Base-by-base conservation (phyloP, 2,888 invertebrate genomes). In the Sipha maydis region DNA sequence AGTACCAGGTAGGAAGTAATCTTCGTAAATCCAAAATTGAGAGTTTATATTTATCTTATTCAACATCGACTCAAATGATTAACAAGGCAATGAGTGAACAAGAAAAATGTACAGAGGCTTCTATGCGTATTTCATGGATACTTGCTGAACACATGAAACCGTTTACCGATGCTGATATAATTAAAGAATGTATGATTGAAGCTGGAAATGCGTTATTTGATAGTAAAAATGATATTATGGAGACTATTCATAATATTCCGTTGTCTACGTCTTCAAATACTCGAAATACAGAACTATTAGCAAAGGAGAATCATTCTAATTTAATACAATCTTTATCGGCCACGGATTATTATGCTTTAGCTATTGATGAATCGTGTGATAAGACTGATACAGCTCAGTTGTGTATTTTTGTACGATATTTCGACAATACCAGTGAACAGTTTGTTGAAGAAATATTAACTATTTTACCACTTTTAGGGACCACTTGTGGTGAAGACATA, bases 21-120 rank as follows among this genome's bases (percentile, higher is more conserved):
- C 73, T 83, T 73, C 83, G 83, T 83, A 83, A 83, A 83, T 83
- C 83, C 73, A 83, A 75, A 83, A 83, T 83, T 83, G 83, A 83
- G 56, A 83, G 73, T 83, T 83, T 75, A 83, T 83, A 56, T 83
- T 83, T 83, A 83, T 73, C 83, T 83, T 83, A 83, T 83, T 73
- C 71, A 54, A 83, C 54, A 83, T 83, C 83, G 19, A 83, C 83
- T 83, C 83, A 73, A 83, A 83, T 83, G 56, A 83, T 56, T 83
- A 83, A 83, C 83, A 75, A 83, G 56, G 83, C 73, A 83, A 73
- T 56, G 83, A 83, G 73, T 83, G 83, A 83, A 83, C 83, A 83
- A 56, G 83, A 83, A 83, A 83, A 83, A 75, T 75, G 83, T 83
- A n/a, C 83, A 75, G 75, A 83, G 54, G 28, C 83, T 75, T 83